Conservation (phyloP, 2,797 vertebrate genomes). For the Uromys caudimaculatus region DNA sequence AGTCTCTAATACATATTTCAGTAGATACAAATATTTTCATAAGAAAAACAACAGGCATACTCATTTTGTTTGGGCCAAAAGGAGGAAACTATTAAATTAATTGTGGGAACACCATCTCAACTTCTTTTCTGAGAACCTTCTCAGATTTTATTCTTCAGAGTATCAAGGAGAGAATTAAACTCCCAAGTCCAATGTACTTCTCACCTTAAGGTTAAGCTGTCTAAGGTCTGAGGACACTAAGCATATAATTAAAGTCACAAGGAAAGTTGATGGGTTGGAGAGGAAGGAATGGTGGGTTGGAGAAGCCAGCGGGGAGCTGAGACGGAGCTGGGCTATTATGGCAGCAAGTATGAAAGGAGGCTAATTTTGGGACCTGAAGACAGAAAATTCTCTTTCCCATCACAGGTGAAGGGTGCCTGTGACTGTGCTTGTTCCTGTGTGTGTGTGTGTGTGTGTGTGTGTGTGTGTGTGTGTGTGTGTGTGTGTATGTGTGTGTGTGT, state of each 20-base stretch:
- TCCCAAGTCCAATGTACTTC: neutral
- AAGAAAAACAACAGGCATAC: constrained; percentile 54
- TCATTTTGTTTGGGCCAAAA: neutral
- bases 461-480: neutral
- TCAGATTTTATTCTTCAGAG: neutral
- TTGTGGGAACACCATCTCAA: neutral
- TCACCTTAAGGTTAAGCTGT: neutral
- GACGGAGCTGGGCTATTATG: constrained; percentile 42
- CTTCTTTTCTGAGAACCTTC: neutral
- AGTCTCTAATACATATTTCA: constrained; percentile 58
- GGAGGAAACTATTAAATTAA: constrained; percentile 14
- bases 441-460: neutral
- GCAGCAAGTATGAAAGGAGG: constrained; percentile 67
- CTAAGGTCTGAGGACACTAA: neutral
- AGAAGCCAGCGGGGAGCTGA: neutral
- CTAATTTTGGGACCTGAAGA: constrained; percentile 72
- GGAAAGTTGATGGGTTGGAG: neutral
- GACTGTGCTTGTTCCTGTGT: neutral
- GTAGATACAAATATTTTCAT: constrained; percentile 66
- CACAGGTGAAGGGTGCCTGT: neutral
- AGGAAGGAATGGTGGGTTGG: neutral
- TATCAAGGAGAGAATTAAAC: neutral
- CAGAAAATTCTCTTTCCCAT: neutral
- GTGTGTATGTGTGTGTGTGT: neutral
- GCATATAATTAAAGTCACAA: neutral